Evolutionary conservation across 2,888 invertebrate genomes (phyloP).

Genomic region (Lepidocyrtinus sp.): DNA sequence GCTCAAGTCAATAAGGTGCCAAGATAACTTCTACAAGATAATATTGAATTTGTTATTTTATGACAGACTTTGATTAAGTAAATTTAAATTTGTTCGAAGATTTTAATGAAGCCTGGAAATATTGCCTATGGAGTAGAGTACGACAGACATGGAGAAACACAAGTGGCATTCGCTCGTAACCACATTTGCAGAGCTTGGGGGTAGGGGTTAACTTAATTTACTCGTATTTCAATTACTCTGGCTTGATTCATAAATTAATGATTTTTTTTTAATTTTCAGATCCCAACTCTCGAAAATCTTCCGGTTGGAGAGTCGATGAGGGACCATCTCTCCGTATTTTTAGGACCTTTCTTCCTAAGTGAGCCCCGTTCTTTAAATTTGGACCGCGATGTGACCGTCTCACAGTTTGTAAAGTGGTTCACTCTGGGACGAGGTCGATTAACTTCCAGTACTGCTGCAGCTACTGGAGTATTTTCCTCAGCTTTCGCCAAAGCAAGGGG

Average conservation of each 20-base stretch:
- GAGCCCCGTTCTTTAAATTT: constrained; percentile 40
- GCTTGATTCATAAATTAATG: neutral
- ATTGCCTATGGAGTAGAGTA: constrained; percentile 33
- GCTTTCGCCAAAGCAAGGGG: constrained; percentile 63
- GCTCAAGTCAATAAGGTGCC: constrained; percentile 46
- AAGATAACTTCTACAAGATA: neutral
- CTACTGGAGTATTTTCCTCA: constrained; percentile 60
- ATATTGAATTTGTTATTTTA: neutral
- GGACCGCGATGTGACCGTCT: constrained; percentile 56
- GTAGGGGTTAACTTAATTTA: neutral
- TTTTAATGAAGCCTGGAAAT: constrained; percentile 24
- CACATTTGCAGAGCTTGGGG: neutral
- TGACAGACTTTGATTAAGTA: neutral
- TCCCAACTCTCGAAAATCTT: constrained; percentile 56
- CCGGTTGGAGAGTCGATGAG: constrained; percentile 61
- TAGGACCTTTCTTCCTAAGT: constrained; percentile 52
- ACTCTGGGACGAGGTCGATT: constrained; percentile 57
- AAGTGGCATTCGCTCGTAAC: neutral
- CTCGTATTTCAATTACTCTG: neutral
- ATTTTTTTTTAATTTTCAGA: constrained; percentile 34
- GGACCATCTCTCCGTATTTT: constrained; percentile 55
- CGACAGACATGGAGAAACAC: constrained; percentile 20
- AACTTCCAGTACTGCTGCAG: constrained; percentile 51
- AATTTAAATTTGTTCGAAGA: constrained; percentile 11
- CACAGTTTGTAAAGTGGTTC: constrained; percentile 50